These are phyloP conservation scores for Petromus typicus DNA, from an alignment of 2,113 vertebrate genomes.

Conservation along the genomic window DNA sequence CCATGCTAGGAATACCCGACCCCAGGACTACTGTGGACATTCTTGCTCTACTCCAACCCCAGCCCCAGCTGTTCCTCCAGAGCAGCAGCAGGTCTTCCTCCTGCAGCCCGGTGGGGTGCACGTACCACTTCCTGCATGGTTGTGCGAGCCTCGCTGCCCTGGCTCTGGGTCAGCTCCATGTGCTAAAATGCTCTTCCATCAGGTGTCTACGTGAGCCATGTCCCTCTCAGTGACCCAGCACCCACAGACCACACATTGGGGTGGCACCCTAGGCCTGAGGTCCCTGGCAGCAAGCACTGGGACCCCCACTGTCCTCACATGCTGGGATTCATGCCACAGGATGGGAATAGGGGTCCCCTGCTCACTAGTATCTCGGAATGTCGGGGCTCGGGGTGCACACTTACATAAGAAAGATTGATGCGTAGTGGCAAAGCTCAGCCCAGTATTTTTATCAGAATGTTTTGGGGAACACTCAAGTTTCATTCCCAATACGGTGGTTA, in stretches of 20 bases:
- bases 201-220: neutral
- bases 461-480: neutral
- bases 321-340: neutral
- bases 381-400: rapidly evolving
- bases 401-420: neutral
- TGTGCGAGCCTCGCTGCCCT: neutral
- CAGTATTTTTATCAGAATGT: neutral
- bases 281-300: neutral
- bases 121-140: too few species aligned
- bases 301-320: neutral
- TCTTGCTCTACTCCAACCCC: neutral
- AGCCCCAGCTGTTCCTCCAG: neutral
- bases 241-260: neutral
- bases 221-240: neutral
- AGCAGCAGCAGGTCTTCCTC: neutral
- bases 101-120: too few species aligned
- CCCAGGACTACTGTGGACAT: too few species aligned
- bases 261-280: neutral
- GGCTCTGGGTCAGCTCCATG: neutral
- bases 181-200: neutral
- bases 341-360: neutral
- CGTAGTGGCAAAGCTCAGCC: neutral
- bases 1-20: neutral
- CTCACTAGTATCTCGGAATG: neutral
- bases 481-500: neutral